phyloP scores from a whole-genome alignment of 2,113 vertebrate species.

The Nycticryphes semicollaris region DNA sequence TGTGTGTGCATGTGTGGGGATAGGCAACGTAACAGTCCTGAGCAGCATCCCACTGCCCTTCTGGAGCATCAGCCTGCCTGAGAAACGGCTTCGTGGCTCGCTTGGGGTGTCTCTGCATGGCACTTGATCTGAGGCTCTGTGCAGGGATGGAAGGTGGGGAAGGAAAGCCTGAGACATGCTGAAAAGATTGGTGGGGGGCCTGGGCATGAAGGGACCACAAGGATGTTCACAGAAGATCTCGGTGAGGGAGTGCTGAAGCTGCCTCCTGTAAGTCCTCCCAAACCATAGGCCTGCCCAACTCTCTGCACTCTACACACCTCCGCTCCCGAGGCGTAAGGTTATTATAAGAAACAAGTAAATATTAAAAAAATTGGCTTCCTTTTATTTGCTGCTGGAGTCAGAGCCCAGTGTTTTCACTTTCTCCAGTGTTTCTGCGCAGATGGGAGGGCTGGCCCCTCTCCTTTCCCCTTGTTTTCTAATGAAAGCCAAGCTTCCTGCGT shows the following conservation, averaged over 20 bases:
- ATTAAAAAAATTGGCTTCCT: not conserved
- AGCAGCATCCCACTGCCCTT: not conserved
- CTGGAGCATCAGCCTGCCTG: not conserved
- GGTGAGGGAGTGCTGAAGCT: not conserved
- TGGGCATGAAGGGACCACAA: too few relatives aligned
- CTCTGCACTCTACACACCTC: not conserved
- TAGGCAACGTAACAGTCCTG: not conserved
- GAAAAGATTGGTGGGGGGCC: not conserved
- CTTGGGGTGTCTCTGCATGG: not conserved
- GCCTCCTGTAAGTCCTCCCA: not conserved
- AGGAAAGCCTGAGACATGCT: not conserved
- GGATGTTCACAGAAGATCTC: not conserved
- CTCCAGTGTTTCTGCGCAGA: not conserved
- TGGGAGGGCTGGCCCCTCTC: not conserved
- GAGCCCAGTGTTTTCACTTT: not conserved
- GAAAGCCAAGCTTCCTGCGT: not conserved
- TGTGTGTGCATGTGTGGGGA: not conserved
- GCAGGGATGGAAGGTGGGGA: accelerated
- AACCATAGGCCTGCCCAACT: not conserved
- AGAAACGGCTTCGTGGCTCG: accelerated
- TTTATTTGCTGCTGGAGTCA: not conserved
- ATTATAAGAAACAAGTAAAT: not conserved
- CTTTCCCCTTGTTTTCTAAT: not conserved
- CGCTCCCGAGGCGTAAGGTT: not conserved
- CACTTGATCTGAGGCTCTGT: not conserved